Conservation (phyloP, 2,888 invertebrate species). For the Drosophila infuscata region DNA sequence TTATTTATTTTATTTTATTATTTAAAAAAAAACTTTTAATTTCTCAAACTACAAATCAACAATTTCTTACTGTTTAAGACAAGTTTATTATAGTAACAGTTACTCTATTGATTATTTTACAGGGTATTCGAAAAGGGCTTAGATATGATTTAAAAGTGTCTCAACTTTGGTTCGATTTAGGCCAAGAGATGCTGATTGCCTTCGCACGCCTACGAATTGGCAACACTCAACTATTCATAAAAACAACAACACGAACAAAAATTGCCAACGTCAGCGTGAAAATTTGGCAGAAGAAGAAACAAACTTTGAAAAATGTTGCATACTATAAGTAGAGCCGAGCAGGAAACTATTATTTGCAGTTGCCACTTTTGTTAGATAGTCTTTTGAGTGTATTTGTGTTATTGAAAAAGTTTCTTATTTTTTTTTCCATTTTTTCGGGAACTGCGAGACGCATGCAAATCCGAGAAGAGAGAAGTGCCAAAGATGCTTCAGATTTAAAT, state of each 20-base stretch:
- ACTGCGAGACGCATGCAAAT: constrained; percentile 56
- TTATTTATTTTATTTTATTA: not conserved
- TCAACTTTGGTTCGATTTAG: not conserved
- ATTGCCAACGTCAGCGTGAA: constrained; percentile 65
- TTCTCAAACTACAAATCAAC: not conserved
- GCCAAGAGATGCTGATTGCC: not conserved
- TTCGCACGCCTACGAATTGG: constrained; percentile 10
- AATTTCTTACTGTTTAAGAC: no score
- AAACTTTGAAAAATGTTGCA: constrained; percentile 36
- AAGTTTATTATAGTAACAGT: not conserved
- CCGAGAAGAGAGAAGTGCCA: constrained; percentile 25
- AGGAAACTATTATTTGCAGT: constrained; percentile 79
- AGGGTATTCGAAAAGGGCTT: not conserved
- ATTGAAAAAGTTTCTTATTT: constrained; percentile 66
- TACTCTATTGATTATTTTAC: not conserved
- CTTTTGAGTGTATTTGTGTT: constrained; percentile 68
- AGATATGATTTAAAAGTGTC: no score
- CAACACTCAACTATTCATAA: constrained; percentile 30
- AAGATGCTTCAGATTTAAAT: constrained; percentile 80
- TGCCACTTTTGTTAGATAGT: constrained; percentile 58
- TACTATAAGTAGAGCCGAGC: constrained; percentile 20
- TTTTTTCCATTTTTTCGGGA: constrained; percentile 19
- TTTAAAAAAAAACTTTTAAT: no score
- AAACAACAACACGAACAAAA: constrained; percentile 32
- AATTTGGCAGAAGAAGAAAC: constrained; percentile 16